These are phyloP conservation scores for Hydra vulgaris DNA, from an alignment of 30 jellyfish, hydroid and myxozoan genomes.

Conservation along the genomic window DNA sequence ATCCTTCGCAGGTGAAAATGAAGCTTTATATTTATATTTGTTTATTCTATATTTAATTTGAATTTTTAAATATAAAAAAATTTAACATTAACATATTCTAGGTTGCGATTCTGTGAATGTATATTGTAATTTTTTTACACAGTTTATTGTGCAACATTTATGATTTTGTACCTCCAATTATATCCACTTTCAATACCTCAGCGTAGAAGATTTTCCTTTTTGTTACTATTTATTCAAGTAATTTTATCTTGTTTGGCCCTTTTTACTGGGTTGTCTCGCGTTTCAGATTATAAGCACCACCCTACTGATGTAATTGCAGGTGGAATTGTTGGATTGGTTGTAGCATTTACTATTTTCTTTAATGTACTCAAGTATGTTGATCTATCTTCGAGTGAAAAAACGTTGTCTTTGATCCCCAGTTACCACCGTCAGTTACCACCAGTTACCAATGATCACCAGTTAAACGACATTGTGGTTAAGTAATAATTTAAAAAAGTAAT, in stretches of 20 bases:
- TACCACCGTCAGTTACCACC: too few relatives aligned
- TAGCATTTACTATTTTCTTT: conserved; percentile 30
- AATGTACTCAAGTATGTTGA: background rate
- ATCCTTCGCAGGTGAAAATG: conserved; percentile 56
- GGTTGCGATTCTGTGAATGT: background rate
- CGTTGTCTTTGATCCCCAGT: too few relatives aligned
- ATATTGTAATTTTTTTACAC: too few relatives aligned
- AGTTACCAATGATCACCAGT: background rate
- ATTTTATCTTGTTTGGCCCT: conserved; percentile 27
- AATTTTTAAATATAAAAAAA: background rate
- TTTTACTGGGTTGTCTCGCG: conserved; percentile 59
- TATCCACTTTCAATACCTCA: conserved; percentile 16
- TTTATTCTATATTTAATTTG: background rate
- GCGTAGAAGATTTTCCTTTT: conserved; percentile 23
- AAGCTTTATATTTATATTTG: background rate
- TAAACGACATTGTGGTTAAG: background rate
- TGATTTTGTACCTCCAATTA: conserved; percentile 47
- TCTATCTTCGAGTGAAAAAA: background rate
- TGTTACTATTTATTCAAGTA: conserved; percentile 40
- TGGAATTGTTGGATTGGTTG: conserved; percentile 28
- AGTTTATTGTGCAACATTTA: conserved; percentile 22
- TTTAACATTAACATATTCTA: background rate
- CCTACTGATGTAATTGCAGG: conserved; percentile 84
- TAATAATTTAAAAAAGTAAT: too few relatives aligned
- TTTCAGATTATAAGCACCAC: conserved; percentile 74